These are phyloP conservation scores for Microctonus brassicae DNA, from an alignment of 2,888 invertebrate species.

Conservation along the genomic window DNA sequence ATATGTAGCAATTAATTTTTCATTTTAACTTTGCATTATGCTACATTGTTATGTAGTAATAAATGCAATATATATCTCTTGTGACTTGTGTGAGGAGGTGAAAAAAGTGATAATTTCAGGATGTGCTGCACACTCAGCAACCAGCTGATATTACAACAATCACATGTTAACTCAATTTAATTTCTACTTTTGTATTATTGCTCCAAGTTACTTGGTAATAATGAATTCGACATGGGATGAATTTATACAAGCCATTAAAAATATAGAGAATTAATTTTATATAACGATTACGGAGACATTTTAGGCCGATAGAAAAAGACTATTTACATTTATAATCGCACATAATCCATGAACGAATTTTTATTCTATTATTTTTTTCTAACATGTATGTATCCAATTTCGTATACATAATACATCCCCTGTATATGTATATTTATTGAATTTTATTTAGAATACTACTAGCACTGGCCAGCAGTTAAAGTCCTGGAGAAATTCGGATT, in stretches of 20 bases:
- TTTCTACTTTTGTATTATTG: not conserved
- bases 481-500: not conserved
- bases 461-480: conserved; percentile 46
- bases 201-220: not conserved
- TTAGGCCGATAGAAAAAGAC: conserved; percentile 55
- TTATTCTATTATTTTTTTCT: not conserved
- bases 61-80: not conserved
- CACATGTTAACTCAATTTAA: not conserved
- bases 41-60: no score
- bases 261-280: not conserved
- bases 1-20: not conserved
- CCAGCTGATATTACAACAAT: not conserved
- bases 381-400: not conserved
- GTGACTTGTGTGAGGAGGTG: not conserved
- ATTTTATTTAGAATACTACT: not conserved
- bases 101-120: not conserved
- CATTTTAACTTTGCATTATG: not conserved
- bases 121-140: not conserved
- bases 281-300: conserved; percentile 7
- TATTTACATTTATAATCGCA: conserved; percentile 41
- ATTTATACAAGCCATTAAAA: not conserved
- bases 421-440: no score
- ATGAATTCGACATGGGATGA: not conserved
- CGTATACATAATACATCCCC: conserved; percentile 5
- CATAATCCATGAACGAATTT: not conserved